phyloP scores from a whole-genome alignment of 2,888 invertebrate genomes.

The Lingula anatina region DNA sequence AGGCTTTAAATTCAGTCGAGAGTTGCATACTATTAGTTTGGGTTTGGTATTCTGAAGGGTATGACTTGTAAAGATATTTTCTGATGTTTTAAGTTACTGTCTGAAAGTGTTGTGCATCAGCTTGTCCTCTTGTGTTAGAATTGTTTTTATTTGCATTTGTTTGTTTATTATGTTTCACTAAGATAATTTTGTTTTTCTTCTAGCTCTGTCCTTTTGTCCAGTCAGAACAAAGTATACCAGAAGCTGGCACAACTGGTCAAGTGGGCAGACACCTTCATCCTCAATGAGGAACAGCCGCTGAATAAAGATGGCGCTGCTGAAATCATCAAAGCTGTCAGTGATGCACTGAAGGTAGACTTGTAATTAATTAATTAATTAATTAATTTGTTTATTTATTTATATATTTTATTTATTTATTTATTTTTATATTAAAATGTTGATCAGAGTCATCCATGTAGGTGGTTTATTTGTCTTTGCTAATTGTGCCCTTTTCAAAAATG shows the following conservation, averaged over 20 bases:
- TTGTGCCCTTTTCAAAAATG: too few relatives aligned
- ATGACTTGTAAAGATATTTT: too few relatives aligned
- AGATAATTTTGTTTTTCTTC: conserved; percentile 18
- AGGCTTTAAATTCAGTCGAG: too few relatives aligned
- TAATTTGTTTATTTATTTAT: conserved; percentile 1
- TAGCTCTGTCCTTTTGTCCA: conserved; percentile 69
- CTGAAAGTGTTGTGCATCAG: too few relatives aligned
- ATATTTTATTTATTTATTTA: conserved; percentile 3
- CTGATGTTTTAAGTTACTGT: too few relatives aligned
- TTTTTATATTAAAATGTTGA: not conserved
- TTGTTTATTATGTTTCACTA: too few relatives aligned
- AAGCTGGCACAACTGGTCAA: conserved; percentile 81
- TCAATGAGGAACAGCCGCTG: conserved; percentile 10
- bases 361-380: not conserved
- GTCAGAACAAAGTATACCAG: conserved; percentile 80
- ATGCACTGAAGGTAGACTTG: conserved; percentile 64
- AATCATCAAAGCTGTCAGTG: conserved; percentile 67
- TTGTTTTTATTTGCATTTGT: too few relatives aligned
- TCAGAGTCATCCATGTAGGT: not conserved
- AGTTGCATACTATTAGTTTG: too few relatives aligned
- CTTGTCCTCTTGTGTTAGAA: too few relatives aligned
- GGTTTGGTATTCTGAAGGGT: too few relatives aligned
- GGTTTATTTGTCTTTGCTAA: not conserved
- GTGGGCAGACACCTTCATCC: conserved; percentile 66
- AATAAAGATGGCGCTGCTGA: conserved; percentile 32